Percentiles rank a stretch among this genome's conserved stretches.
Evolutionary conservation across 2,113 vertebrate genomes (phyloP).

Genomic region (Sphaerodactylus townsendi): DNA sequence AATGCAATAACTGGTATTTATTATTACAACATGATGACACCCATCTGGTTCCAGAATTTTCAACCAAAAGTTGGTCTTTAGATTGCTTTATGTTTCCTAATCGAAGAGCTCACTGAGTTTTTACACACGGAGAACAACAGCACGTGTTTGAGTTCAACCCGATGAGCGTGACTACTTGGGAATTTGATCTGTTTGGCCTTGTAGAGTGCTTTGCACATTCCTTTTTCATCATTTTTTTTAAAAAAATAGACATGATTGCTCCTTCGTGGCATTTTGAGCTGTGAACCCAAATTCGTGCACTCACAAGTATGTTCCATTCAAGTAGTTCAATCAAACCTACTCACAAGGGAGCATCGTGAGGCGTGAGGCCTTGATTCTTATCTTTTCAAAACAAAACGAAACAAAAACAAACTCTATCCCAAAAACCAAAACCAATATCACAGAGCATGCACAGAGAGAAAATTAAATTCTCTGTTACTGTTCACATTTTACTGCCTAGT

Average conservation of each 20-base stretch:
- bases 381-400: conserved; percentile 84
- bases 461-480: conserved; percentile 82
- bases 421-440: conserved; percentile 69
- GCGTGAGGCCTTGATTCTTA: conserved; percentile 78
- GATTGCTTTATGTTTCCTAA: conserved; percentile 66
- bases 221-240: conserved; percentile 58
- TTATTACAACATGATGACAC: conserved; percentile 74
- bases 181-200: conserved; percentile 69
- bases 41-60: conserved; percentile 74
- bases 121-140: conserved; percentile 64
- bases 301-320: neutral
- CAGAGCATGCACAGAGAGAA: conserved; percentile 94
- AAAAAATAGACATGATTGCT: conserved; percentile 66
- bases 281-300: neutral
- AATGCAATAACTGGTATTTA: conserved; percentile 77
- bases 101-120: conserved; percentile 73
- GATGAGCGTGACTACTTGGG: conserved; percentile 63
- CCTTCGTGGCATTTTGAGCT: conserved; percentile 68
- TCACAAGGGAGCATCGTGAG: neutral
- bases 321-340: neutral
- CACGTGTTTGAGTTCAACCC: conserved; percentile 70
- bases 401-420: neutral
- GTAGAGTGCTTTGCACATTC: conserved; percentile 64
- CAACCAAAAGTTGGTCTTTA: conserved; percentile 60
- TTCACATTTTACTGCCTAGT: conserved; percentile 84